phyloP scores from a whole-genome alignment of 2,113 vertebrate genomes.

The Agelaius phoeniceus region DNA sequence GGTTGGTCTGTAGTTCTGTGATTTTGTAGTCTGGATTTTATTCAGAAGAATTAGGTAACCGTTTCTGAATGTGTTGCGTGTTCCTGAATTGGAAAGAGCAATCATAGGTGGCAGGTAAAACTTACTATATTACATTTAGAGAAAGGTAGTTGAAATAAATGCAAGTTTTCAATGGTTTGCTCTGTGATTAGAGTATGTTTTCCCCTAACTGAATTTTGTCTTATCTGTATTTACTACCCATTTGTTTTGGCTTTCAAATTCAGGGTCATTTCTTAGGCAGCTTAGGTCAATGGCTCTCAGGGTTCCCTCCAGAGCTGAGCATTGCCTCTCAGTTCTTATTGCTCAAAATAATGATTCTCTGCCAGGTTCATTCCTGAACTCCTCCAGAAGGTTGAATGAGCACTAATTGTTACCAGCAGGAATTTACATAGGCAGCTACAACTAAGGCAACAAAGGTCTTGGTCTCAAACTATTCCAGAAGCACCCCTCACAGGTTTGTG shows the following conservation, averaged over 20 bases:
- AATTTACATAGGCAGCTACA: neutral
- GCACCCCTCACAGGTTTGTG: neutral
- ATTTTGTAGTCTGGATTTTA: neutral
- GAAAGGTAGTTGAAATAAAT: neutral
- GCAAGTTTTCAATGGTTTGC: neutral
- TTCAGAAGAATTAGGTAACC: neutral
- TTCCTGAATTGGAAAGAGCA: neutral
- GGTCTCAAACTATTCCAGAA: neutral
- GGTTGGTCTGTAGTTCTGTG: neutral
- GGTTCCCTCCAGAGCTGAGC: neutral
- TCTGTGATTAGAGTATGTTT: neutral
- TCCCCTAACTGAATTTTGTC: neutral
- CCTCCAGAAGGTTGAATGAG: neutral
- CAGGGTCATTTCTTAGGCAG: neutral
- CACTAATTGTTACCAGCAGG: neutral
- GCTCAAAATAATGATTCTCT: neutral
- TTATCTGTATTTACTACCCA: neutral
- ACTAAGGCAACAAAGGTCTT: neutral
- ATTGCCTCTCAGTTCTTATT: neutral
- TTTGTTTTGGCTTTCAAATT: neutral
- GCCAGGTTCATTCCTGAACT: neutral
- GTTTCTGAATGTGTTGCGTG: neutral
- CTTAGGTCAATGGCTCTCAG: neutral
- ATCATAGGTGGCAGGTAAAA: neutral
- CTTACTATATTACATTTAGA: neutral